Conservation (phyloP, 2,888 invertebrate species). For the Drosophila nr. perissopoda region DNA sequence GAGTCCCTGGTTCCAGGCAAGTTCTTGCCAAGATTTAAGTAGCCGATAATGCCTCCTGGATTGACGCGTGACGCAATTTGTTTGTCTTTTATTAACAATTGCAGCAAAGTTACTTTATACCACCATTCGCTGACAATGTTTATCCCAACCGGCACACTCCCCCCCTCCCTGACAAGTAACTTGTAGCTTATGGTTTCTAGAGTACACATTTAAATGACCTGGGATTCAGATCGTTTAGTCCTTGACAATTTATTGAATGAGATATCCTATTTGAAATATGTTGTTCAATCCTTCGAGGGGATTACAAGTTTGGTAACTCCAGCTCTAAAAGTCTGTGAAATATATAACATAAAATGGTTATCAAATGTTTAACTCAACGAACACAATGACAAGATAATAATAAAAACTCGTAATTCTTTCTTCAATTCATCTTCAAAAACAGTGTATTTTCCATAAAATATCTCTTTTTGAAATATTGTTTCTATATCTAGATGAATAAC, state of each 20-base stretch:
- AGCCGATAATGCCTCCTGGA: slow-evolving; percentile 63
- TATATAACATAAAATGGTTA: background rate
- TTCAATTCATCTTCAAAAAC: background rate
- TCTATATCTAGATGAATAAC: background rate
- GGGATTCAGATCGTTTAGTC: background rate
- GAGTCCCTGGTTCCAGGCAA: slow-evolving; percentile 1
- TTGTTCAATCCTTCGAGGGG: background rate
- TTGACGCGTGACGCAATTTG: slow-evolving; percentile 75
- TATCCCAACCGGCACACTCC: background rate
- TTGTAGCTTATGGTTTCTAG: slow-evolving; percentile 1
- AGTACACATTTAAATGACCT: background rate
- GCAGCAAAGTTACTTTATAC: slow-evolving; percentile 18
- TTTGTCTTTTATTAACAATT: slow-evolving; percentile 73
- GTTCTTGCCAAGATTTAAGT: slow-evolving; percentile 67
- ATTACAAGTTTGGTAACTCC: background rate
- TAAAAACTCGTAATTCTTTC: too few species aligned
- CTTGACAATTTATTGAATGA: background rate
- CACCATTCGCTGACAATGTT: background rate
- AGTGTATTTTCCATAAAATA: fast-evolving
- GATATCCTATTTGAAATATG: background rate
- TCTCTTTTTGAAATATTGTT: background rate
- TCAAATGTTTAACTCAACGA: background rate
- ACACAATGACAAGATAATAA: background rate
- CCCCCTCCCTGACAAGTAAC: background rate
- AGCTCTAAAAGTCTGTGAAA: background rate